phyloP scores from a whole-genome alignment of 2,113 vertebrate genomes.

The Mixornis gularis region DNA sequence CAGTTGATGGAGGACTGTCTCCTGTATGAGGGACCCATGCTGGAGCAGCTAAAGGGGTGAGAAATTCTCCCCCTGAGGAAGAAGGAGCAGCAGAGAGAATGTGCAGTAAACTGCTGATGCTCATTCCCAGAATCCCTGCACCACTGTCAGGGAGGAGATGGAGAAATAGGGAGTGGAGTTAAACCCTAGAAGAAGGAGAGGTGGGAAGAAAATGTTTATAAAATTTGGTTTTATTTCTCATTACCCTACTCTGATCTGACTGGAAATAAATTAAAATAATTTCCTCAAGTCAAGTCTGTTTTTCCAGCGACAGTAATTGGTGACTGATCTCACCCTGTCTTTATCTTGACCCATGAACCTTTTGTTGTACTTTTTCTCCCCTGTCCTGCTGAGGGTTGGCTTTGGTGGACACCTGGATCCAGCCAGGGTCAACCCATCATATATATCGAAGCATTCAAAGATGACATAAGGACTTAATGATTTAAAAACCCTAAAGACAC shows the following conservation, averaged over 20 bases:
- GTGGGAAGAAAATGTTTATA: too few species aligned
- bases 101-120: not conserved
- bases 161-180: not conserved
- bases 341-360: fast-evolving
- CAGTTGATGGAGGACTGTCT: not conserved
- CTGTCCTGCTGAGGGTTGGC: not conserved
- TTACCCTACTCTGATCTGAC: not conserved
- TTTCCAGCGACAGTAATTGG: not conserved
- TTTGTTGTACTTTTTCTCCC: not conserved
- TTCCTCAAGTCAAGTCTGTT: not conserved
- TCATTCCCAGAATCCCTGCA: not conserved
- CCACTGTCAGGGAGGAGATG: not conserved
- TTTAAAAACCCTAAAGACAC: not conserved
- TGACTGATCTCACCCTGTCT: not conserved
- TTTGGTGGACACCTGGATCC: not conserved
- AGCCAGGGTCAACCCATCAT: not conserved
- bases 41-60: not conserved
- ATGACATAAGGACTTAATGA: not conserved
- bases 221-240: not conserved
- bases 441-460: not conserved
- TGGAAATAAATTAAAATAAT: not conserved
- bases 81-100: not conserved
- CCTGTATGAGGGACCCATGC: too few species aligned
- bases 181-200: not conserved
- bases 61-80: too few species aligned